phyloP scores from a whole-genome alignment of 2,888 invertebrate genomes.

The Mellilla xanthometata region DNA sequence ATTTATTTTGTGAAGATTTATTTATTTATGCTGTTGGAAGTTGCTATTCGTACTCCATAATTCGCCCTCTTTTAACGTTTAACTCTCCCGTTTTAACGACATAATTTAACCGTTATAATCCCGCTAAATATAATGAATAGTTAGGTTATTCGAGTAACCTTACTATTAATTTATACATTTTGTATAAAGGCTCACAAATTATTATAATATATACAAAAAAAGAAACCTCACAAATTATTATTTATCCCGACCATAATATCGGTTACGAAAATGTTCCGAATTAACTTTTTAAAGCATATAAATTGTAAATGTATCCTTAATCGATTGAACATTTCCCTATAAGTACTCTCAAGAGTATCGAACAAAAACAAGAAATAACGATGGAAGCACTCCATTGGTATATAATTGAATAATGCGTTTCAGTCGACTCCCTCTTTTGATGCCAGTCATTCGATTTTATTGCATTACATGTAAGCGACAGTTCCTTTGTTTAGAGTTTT shows the following conservation, averaged over 20 bases:
- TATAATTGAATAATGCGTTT: conserved; percentile 33
- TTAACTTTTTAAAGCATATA: background rate
- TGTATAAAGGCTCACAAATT: too few species aligned
- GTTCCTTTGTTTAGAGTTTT: background rate
- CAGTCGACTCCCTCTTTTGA: conserved; percentile 12
- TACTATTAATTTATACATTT: too few species aligned
- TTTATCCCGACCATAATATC: too few species aligned
- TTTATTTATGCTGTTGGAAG: background rate
- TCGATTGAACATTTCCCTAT: conserved; percentile 46
- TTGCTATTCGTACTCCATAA: too few species aligned
- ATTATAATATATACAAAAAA: too few species aligned
- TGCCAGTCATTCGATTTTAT: conserved; percentile 15
- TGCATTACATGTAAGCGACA: conserved; percentile 6
- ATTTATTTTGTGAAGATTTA: conserved; percentile 33
- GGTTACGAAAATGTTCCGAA: background rate
- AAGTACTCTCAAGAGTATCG: conserved; percentile 30
- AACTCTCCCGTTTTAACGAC: too few species aligned
- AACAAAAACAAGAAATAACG: conserved; percentile 36
- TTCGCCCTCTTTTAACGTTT: too few species aligned
- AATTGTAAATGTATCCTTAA: conserved; percentile 21
- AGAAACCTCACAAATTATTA: too few species aligned
- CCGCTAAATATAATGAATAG: too few species aligned
- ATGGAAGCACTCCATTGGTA: conserved; percentile 28
- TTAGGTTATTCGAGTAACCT: too few species aligned
- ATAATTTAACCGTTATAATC: too few species aligned